Percentiles rank a stretch among this genome's conserved stretches.
Conservation (phyloP, 2,113 vertebrate species). For the Trichomycterus rosablanca region DNA sequence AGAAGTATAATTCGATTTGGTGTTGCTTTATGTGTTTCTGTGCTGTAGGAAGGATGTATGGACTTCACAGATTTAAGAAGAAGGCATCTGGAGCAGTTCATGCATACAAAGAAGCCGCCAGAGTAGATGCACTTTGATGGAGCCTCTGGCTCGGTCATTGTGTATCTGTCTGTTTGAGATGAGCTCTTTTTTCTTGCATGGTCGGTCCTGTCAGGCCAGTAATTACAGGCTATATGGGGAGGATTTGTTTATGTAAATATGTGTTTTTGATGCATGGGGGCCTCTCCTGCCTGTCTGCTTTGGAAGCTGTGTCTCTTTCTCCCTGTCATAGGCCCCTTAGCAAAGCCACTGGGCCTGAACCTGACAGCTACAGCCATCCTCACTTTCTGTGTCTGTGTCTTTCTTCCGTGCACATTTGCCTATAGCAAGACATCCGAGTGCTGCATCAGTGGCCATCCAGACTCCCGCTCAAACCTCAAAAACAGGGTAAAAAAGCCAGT, state of each 20-base stretch:
- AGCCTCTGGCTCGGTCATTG: conserved; percentile 52
- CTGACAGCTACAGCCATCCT: conserved; percentile 40
- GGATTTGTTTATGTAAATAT: conserved; percentile 62
- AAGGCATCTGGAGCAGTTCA: conserved; percentile 35
- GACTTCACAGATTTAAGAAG: conserved; percentile 30
- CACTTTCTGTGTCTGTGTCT: conserved; percentile 21
- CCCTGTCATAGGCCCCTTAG: conserved; percentile 42
- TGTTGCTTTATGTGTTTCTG: conserved; percentile 13
- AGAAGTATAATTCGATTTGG: conserved; percentile 62
- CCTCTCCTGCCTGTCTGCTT: conserved; percentile 42
- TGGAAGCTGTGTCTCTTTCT: conserved; percentile 39
- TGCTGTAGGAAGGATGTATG: conserved; percentile 35
- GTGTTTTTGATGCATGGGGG: conserved; percentile 53
- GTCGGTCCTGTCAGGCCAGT: conserved; percentile 49
- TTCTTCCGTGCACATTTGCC: conserved; percentile 10
- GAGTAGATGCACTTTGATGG: conserved; percentile 43
- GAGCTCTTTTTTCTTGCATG: conserved; percentile 45
- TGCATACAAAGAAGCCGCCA: conserved; percentile 47
- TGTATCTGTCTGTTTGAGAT: conserved; percentile 52
- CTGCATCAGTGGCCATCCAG: background rate
- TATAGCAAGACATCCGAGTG: conserved; percentile 7
- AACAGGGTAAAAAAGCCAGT: conserved; percentile 31
- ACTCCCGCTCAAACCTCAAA: background rate
- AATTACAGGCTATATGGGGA: conserved; percentile 56
- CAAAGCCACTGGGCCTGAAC: conserved; percentile 46